Evolutionary conservation across 1,140 invertebrate genomes (phyloP).

Genomic region (Drosophila fuyamai): DNA sequence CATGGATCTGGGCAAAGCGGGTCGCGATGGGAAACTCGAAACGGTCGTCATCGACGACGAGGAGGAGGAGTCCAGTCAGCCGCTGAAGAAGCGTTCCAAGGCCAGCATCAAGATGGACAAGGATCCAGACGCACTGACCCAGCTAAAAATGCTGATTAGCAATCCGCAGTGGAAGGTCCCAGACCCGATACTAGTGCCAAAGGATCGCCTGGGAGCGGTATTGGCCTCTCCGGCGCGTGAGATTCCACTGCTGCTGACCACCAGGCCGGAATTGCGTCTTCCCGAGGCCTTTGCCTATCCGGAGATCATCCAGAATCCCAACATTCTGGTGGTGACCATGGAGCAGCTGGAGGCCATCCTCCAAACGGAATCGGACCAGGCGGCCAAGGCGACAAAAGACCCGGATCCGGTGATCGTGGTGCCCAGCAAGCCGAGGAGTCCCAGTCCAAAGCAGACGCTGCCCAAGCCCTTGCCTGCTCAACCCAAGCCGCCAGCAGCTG

Average conservation of each 20-base stretch:
- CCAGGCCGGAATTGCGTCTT: slow-evolving; percentile 89
- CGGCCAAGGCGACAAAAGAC: slow-evolving; percentile 45
- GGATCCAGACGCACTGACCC: slow-evolving; percentile 88
- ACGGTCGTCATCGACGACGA: slow-evolving; percentile 79
- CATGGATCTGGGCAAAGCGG: slow-evolving; percentile 87
- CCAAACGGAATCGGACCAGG: slow-evolving; percentile 85
- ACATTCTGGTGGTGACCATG: slow-evolving; percentile 91
- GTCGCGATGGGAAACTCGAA: slow-evolving; percentile 85
- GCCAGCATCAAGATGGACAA: slow-evolving; percentile 81
- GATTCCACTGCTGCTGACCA: slow-evolving; percentile 90
- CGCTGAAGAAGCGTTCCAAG: slow-evolving; percentile 86
- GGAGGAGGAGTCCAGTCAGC: slow-evolving; percentile 86
- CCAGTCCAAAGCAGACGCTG: slow-evolving; percentile 47
- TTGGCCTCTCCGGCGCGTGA: slow-evolving; percentile 90
- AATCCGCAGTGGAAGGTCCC: slow-evolving; percentile 90
- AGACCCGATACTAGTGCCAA: slow-evolving; percentile 92
- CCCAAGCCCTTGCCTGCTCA: slow-evolving; percentile 23
- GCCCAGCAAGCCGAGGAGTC: slow-evolving; percentile 38
- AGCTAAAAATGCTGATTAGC: slow-evolving; percentile 89
- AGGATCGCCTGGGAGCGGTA: slow-evolving; percentile 89
- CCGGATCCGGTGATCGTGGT: slow-evolving; percentile 32
- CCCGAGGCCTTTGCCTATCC: slow-evolving; percentile 90
- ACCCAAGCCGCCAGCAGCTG: slow-evolving; percentile 21
- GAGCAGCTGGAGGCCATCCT: slow-evolving; percentile 91
- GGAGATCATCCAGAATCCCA: slow-evolving; percentile 90